Conservation (phyloP, 2,888 invertebrate genomes). For the Apodemia duryi region DNA sequence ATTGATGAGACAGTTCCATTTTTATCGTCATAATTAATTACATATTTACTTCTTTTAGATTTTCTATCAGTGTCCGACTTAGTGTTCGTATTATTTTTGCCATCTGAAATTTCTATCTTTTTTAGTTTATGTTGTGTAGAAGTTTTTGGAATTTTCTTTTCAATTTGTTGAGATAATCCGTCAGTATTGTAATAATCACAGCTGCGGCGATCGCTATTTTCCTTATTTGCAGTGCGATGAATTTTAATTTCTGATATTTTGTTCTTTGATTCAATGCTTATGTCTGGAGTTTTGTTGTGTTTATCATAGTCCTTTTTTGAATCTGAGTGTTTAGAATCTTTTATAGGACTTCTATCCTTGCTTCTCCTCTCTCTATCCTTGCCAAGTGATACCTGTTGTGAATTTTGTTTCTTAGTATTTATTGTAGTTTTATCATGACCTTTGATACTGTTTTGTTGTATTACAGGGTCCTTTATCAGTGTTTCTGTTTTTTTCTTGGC, state of each 20-base stretch:
- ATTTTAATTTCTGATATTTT: conserved; percentile 8
- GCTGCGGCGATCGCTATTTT: not conserved
- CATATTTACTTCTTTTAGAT: conserved; percentile 57
- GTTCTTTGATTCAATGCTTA: not conserved
- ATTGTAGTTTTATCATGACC: not conserved
- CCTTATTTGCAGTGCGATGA: not conserved
- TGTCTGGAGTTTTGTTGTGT: not conserved
- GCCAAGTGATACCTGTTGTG: not conserved
- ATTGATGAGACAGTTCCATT: conserved; percentile 70
- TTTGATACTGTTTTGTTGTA: conserved; percentile 5
- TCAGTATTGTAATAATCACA: not conserved
- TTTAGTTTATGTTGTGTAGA: conserved; percentile 22
- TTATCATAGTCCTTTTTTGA: not conserved
- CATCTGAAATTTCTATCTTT: conserved; percentile 27
- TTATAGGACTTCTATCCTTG: not conserved
- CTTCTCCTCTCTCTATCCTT: conserved; percentile 2
- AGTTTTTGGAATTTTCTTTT: conserved; percentile 18
- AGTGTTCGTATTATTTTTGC: conserved; percentile 30
- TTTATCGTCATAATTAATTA: conserved; percentile 72
- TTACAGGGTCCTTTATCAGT: not conserved
- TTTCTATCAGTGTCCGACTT: conserved; percentile 37
- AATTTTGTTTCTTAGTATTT: conserved; percentile 4
- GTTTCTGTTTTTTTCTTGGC: conserved; percentile 3
- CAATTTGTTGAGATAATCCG: conserved; percentile 5
- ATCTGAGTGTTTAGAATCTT: not conserved